phyloP scores from a whole-genome alignment of 2,888 invertebrate genomes.

The Diaperis boleti region DNA sequence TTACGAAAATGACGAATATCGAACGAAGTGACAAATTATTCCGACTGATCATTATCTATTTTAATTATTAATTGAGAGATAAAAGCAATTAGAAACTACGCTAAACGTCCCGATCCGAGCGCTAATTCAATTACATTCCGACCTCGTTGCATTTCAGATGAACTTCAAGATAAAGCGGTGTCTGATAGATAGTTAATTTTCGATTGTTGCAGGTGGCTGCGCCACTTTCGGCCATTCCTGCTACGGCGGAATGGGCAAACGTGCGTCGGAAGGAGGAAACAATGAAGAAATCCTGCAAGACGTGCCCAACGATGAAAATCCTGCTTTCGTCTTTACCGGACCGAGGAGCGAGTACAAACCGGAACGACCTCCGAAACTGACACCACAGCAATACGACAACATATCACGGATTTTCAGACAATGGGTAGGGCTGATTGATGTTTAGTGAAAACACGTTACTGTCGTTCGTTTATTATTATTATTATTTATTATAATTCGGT shows the following conservation, averaged over 20 bases:
- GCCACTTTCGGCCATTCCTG: slow-evolving; percentile 81
- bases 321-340: slow-evolving; percentile 54
- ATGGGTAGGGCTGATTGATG: slow-evolving; percentile 64
- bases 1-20: slow-evolving; percentile 25
- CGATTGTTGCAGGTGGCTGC: slow-evolving; percentile 78
- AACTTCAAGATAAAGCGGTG: not conserved
- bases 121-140: slow-evolving; percentile 26
- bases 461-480: not conserved
- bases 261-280: slow-evolving; percentile 63
- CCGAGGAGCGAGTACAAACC: slow-evolving; percentile 53
- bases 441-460: too few relatives aligned
- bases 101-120: not conserved
- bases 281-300: slow-evolving; percentile 63
- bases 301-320: slow-evolving; percentile 51
- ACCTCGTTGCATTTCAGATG: slow-evolving; percentile 23
- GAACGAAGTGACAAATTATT: too few relatives aligned
- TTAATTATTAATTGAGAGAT: slow-evolving; percentile 33
- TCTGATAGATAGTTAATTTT: slow-evolving; percentile 49
- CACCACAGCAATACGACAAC: slow-evolving; percentile 55
- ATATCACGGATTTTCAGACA: slow-evolving; percentile 64
- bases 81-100: slow-evolving; percentile 29
- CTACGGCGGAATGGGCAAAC: slow-evolving; percentile 81
- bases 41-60: slow-evolving; percentile 30
- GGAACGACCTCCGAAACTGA: slow-evolving; percentile 46
- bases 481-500: not conserved